Percentiles rank a stretch among this genome's conserved stretches.
phyloP scores from a whole-genome alignment of 2,797 vertebrate genomes.

The Nyctalus aviator region DNA sequence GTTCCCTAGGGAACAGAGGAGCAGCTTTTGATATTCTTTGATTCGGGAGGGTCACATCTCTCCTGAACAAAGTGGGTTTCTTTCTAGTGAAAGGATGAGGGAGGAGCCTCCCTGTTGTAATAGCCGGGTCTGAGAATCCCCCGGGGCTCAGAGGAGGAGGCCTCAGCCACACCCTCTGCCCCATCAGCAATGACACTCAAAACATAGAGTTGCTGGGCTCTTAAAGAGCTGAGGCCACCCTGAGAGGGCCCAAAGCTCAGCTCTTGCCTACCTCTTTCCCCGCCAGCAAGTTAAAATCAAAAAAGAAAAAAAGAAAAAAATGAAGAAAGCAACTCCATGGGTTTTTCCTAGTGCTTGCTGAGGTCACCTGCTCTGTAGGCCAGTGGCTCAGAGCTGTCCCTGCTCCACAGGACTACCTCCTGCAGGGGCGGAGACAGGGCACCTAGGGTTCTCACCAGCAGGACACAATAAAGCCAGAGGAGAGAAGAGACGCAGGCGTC shows the following conservation, averaged over 20 bases:
- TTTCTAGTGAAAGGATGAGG: not conserved
- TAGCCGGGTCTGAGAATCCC: not conserved
- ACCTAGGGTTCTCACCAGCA: not conserved
- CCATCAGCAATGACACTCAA: not conserved
- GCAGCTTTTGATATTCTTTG: not conserved
- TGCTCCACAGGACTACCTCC: not conserved
- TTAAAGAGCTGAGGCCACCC: not conserved
- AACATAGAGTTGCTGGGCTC: not conserved
- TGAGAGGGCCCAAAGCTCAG: not conserved
- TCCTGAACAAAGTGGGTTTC: not conserved
- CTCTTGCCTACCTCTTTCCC: not conserved
- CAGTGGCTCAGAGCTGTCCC: not conserved
- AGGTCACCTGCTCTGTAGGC: not conserved
- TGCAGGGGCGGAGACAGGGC: not conserved
- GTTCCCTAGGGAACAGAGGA: not conserved
- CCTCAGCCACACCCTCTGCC: not conserved
- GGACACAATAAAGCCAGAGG: not conserved
- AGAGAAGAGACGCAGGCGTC: not conserved
- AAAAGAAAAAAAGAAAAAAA: not conserved
- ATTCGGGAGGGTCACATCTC: not conserved
- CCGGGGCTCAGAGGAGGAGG: not conserved
- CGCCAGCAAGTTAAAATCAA: not conserved
- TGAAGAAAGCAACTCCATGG: not conserved
- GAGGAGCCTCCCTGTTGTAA: not conserved
- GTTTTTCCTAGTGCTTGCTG: not conserved